Conservation (phyloP, 2,888 invertebrate species). For the Eulithis prunata region DNA sequence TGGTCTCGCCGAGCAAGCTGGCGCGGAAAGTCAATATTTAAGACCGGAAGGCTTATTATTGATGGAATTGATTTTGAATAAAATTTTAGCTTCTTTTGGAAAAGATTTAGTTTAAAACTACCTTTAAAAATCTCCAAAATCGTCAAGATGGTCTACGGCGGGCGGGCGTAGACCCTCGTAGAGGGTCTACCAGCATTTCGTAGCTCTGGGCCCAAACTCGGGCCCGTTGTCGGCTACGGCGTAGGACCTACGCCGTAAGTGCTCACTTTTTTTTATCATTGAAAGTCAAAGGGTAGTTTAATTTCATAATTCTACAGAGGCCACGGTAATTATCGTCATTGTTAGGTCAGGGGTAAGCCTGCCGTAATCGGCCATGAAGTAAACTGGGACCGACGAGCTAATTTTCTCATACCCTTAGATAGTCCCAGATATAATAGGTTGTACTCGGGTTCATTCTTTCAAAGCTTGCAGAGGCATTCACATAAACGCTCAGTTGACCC, state of each 20-base stretch:
- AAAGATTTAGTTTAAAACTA: background rate
- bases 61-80: constrained; percentile 5
- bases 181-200: no score
- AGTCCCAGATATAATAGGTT: constrained; percentile 1
- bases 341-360: background rate
- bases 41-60: background rate
- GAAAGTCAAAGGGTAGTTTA: no score
- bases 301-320: no score
- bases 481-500: constrained; percentile 27
- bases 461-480: constrained; percentile 15
- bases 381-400: background rate
- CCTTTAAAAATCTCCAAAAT: background rate
- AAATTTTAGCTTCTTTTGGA: no score
- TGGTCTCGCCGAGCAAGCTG: constrained; percentile 1
- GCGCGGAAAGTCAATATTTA: constrained; percentile 4
- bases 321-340: no score
- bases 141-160: no score
- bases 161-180: no score
- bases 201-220: no score
- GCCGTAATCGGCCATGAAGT: background rate
- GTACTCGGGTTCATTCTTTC: constrained; percentile 10
- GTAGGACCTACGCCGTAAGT: no score
- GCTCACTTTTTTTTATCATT: no score
- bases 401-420: background rate
- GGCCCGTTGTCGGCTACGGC: no score